Conservation (phyloP, 2,797 vertebrate genomes). For the Mormyrus hasselquistii region DNA sequence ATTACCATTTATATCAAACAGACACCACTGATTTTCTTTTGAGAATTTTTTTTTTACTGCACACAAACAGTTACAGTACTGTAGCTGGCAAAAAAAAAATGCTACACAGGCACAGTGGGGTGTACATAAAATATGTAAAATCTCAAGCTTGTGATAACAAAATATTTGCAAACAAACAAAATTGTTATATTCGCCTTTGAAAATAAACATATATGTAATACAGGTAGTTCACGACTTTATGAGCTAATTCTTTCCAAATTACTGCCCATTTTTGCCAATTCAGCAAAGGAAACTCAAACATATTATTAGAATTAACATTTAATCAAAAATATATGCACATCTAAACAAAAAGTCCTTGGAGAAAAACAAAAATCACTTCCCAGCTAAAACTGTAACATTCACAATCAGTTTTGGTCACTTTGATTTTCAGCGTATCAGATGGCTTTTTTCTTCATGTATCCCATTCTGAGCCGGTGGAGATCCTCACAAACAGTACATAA, state of each 20-base stretch:
- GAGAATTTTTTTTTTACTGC: background rate
- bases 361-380: background rate
- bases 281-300: background rate
- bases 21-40: background rate
- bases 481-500: background rate
- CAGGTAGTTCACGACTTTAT: background rate
- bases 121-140: background rate
- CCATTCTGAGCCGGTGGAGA: background rate
- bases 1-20: background rate
- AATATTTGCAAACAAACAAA: background rate
- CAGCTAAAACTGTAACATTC: background rate
- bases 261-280: background rate
- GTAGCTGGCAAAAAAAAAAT: background rate
- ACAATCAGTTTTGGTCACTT: background rate
- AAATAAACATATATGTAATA: background rate
- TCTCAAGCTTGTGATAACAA: background rate
- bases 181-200: background rate
- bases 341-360: background rate
- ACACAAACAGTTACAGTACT: background rate
- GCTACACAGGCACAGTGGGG: background rate
- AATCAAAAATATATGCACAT: background rate
- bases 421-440: background rate
- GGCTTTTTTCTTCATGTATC: background rate
- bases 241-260: background rate
- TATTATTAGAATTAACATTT: background rate